phyloP scores from a whole-genome alignment of 37 sponge, comb jelly and placozoan genomes.

The Mnemiopsis leidyi region DNA sequence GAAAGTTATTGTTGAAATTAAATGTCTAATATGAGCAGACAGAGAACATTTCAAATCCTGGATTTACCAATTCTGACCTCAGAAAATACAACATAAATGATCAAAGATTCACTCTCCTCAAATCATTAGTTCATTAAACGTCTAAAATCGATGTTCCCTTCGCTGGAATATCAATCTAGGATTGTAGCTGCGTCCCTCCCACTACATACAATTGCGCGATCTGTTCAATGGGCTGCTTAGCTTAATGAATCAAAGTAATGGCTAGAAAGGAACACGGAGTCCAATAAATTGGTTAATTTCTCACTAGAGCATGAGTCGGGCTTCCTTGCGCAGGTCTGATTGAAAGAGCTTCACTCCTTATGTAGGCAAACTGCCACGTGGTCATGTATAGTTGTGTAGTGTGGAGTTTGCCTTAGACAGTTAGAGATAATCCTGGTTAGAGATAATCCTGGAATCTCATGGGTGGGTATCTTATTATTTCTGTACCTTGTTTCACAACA shows the following conservation, averaged over 20 bases:
- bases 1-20: too few relatives aligned
- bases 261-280: not conserved
- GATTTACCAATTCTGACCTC: too few relatives aligned
- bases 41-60: too few relatives aligned
- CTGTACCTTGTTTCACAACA: too few relatives aligned
- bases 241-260: not conserved
- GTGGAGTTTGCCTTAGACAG: too few relatives aligned
- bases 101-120: not conserved
- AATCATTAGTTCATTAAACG: not conserved
- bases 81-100: too few relatives aligned
- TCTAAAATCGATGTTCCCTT: not conserved
- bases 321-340: not conserved
- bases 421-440: too few relatives aligned
- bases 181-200: not conserved
- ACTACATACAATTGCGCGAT: not conserved
- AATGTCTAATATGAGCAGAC: too few relatives aligned
- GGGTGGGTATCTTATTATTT: too few relatives aligned
- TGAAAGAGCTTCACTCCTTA: not conserved
- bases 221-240: not conserved
- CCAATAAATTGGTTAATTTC: not conserved
- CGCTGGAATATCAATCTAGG: not conserved
- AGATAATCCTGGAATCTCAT: too few relatives aligned
- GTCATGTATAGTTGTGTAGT: too few relatives aligned
- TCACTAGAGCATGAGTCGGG: too few relatives aligned
- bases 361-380: not conserved